Base-by-base conservation (phyloP, 2,113 vertebrate species). In the Paratilapia polleni region DNA sequence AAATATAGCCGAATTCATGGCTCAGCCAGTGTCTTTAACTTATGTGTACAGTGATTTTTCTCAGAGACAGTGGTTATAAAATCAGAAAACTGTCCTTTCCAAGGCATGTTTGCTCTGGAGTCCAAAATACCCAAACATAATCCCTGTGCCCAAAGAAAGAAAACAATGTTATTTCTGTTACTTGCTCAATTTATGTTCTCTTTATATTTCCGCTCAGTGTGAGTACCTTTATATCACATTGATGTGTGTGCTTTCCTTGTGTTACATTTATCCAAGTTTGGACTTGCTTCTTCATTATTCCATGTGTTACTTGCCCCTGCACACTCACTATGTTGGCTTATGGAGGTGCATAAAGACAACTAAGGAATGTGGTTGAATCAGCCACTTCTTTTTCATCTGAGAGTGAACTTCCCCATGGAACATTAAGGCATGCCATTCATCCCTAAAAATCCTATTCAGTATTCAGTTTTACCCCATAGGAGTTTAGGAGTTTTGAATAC, bases 361-460 rank as follows among this genome's bases (percentile, higher is more conserved):
- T n/a, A n/a, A n/a, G n/a, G n/a, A n/a, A 31, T 31, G 28, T 31
- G 28, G 28, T 4, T 31, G 28, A 31, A 68, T 83, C 77, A 58
- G 77, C 80, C 12, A n/a, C 60, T 74, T 81, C 79, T 84, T 79
- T n/a, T 81, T 36, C 70, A 54, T 80, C 24, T 77, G 83, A 82
- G 77, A 84, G 85, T 26, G 43, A 73, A 9, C 24, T 15, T 86
- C 68, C 80, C 74, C 60, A 60, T 15, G 19, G 28, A 59, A 66
- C 58, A 73, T 12, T 15, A 57, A 31, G 28, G 4, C 4, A 31
- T 31, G 28, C 28, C 28, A 31, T 78, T 78, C 36, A 7, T 20
- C 63, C 57, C 68, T 73, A 49, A 87, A 64, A 81, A 76, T 54
- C 60, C 57, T 34, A 31, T 57, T 84, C 28, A 2, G 78, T 77